Percentiles rank a stretch among this genome's conserved stretches.
Conservation (phyloP, 2,797 vertebrate genomes). For the Moxostoma hubbsi region DNA sequence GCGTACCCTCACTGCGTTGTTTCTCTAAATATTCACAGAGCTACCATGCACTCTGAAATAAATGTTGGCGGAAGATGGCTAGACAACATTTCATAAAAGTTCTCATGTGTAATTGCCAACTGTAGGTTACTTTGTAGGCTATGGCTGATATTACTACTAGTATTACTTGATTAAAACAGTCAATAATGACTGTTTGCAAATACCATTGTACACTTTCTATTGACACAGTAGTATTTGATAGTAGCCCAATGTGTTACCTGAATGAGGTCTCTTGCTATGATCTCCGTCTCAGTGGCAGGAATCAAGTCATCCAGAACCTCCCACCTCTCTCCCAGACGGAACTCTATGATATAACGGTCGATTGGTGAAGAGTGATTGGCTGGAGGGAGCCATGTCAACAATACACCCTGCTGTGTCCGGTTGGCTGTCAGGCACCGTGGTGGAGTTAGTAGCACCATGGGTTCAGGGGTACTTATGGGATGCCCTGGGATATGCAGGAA, state of each 20-base stretch:
- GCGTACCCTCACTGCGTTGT: not conserved
- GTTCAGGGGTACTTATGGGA: conserved; percentile 98
- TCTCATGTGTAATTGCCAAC: too few relatives aligned
- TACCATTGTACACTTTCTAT: not conserved
- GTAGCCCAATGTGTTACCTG: conserved; percentile 79
- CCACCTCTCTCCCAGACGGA: conserved; percentile 94
- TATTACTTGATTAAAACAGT: too few relatives aligned
- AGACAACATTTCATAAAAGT: too few relatives aligned
- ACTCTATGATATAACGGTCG: conserved; percentile 96
- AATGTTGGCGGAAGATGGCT: too few relatives aligned
- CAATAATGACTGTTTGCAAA: not conserved
- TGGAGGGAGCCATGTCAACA: conserved; percentile 97
- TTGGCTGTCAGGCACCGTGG: conserved; percentile 99
- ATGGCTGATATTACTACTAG: too few relatives aligned
- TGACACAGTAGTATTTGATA: not conserved
- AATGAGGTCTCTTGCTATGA: conserved; percentile 95
- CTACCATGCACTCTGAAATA: not conserved
- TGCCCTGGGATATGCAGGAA: conserved; percentile 79
- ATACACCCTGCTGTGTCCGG: conserved; percentile 97
- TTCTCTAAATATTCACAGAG: conserved; percentile 10
- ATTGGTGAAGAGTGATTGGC: conserved; percentile 96
- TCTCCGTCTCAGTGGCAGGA: conserved; percentile 87
- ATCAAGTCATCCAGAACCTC: conserved; percentile 94
- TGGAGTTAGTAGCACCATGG: conserved; percentile 99
- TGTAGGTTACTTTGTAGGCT: too few relatives aligned